phyloP scores from a whole-genome alignment of 2,888 invertebrate genomes.

The Phaedon cochleariae region DNA sequence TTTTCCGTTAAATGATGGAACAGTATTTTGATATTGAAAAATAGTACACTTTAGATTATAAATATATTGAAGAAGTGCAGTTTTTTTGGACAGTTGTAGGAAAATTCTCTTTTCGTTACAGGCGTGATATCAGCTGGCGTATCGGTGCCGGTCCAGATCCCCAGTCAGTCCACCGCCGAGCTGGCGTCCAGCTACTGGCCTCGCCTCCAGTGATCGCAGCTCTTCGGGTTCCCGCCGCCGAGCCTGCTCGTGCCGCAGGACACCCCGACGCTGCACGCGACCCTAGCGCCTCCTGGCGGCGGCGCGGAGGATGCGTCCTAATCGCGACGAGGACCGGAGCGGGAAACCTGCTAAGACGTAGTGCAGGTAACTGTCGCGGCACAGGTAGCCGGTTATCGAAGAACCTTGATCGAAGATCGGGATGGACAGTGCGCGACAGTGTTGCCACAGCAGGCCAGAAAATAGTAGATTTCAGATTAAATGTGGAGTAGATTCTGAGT shows the following conservation, averaged over 20 bases:
- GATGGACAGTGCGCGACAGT: conserved; percentile 8
- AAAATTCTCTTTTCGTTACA: conserved; percentile 61
- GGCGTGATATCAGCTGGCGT: conserved; percentile 94
- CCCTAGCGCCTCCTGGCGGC: conserved; percentile 63
- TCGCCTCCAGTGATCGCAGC: conserved; percentile 91
- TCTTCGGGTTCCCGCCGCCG: conserved; percentile 85
- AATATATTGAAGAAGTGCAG: too few species aligned
- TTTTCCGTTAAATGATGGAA: too few species aligned
- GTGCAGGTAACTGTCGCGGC: conserved; percentile 25
- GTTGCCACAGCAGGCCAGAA: too few species aligned
- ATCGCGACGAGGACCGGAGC: conserved; percentile 21
- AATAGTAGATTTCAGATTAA: too few species aligned
- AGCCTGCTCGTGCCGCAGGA: conserved; percentile 73
- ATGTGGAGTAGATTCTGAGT: too few species aligned
- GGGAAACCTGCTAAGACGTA: too few species aligned
- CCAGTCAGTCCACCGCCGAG: conserved; percentile 79
- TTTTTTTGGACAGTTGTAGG: too few species aligned
- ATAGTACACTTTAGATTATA: too few species aligned
- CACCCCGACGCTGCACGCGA: conserved; percentile 69
- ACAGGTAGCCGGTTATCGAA: not conserved
- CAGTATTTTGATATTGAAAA: too few species aligned
- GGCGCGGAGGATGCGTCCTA: conserved; percentile 55
- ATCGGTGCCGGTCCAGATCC: conserved; percentile 91
- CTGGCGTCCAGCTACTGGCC: conserved; percentile 83
- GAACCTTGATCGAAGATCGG: not conserved